Conservation (phyloP, 2,888 invertebrate genomes). For the Eupithecia subfuscata region DNA sequence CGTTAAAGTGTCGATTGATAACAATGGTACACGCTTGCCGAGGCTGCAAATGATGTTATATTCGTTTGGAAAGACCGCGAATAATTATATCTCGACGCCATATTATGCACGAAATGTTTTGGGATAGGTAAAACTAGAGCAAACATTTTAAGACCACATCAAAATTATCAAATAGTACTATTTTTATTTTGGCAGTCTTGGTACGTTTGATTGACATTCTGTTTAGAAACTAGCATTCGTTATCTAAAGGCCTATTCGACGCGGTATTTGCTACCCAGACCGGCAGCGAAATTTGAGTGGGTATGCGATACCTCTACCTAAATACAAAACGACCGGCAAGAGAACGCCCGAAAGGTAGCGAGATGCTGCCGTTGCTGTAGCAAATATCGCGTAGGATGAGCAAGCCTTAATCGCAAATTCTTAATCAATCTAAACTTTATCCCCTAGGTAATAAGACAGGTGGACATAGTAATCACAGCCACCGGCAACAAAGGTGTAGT, state of each 20-base stretch:
- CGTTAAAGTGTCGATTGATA: neutral
- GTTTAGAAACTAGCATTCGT: neutral
- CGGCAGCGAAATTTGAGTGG: neutral
- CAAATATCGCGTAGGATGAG: neutral
- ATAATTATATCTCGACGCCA: neutral
- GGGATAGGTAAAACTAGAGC: too few species aligned
- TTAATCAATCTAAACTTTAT: neutral
- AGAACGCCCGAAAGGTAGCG: too few species aligned
- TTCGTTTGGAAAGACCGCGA: neutral
- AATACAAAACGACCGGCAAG: neutral
- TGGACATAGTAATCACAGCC: conserved; percentile 98
- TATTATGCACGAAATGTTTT: too few species aligned
- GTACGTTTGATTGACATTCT: neutral
- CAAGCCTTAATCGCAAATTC: neutral
- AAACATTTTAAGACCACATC: neutral
- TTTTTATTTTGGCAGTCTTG: too few species aligned
- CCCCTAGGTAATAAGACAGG: conserved; percentile 92
- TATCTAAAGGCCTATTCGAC: neutral
- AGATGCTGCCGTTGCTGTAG: too few species aligned
- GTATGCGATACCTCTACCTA: neutral
- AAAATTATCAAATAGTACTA: neutral
- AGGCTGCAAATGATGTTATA: neutral
- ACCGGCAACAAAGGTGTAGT: conserved; percentile 99
- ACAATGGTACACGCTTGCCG: neutral
- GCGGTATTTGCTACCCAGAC: neutral